These are phyloP conservation scores for Saccostrea glomerata DNA, from an alignment of 1,140 invertebrate species.

Conservation along the genomic window DNA sequence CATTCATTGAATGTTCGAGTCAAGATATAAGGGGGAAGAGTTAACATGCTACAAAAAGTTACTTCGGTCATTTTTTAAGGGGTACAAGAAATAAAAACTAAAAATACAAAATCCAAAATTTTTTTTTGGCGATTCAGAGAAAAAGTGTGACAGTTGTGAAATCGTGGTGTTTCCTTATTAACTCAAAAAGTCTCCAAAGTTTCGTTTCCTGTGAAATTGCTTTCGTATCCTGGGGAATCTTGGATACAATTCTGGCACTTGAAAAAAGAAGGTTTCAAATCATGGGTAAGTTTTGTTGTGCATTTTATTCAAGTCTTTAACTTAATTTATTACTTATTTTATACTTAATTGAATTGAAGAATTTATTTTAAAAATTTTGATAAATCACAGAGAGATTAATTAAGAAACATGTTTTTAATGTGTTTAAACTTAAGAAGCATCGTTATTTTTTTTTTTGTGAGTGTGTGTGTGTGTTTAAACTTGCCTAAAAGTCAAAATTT, in stretches of 20 bases:
- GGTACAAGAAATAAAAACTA: not conserved
- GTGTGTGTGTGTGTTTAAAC: no score
- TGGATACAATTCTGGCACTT: not conserved
- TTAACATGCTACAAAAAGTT: not conserved
- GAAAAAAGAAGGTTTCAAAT: not conserved
- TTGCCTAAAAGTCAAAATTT: no score
- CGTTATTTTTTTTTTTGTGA: no score
- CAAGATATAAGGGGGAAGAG: not conserved
- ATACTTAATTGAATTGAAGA: no score
- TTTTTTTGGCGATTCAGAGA: not conserved
- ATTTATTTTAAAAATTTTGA: no score
- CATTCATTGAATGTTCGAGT: not conserved
- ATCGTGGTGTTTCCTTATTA: not conserved
- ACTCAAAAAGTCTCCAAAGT: not conserved
- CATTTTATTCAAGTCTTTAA: no score
- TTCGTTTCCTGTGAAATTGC: not conserved
- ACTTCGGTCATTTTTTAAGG: no score
- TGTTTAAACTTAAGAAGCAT: no score
- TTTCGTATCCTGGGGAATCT: conserved; percentile 4
- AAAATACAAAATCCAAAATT: not conserved
- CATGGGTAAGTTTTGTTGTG: not conserved
- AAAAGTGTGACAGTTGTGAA: not conserved
- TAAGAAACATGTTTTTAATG: no score
- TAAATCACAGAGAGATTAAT: no score
- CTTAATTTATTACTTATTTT: no score